phyloP scores from a whole-genome alignment of 2,888 invertebrate genomes.

The Eucera pruinosa region DNA sequence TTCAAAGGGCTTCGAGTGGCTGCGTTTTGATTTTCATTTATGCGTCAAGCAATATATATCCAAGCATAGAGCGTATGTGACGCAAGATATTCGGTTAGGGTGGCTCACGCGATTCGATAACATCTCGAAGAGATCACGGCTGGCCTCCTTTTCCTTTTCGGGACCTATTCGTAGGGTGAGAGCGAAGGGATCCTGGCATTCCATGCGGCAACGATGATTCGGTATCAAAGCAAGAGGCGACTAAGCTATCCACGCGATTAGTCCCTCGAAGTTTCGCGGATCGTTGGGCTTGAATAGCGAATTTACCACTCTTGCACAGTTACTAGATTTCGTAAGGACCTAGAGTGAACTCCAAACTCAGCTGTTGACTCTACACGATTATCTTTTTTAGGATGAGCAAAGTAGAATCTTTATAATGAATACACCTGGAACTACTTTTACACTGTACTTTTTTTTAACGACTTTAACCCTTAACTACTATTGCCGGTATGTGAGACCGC shows the following conservation, averaged over 20 bases:
- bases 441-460: too few relatives aligned
- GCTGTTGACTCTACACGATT: constrained; percentile 2
- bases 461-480: too few relatives aligned
- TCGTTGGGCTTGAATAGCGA: constrained; percentile 65
- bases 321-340: not conserved
- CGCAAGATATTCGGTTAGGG: constrained; percentile 35
- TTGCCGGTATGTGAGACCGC: too few relatives aligned
- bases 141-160: constrained; percentile 16
- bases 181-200: constrained; percentile 28
- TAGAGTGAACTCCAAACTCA: not conserved
- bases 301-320: constrained; percentile 30
- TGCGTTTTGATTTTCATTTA: constrained; percentile 37
- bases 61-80: constrained; percentile 23
- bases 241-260: constrained; percentile 69
- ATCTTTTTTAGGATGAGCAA: too few relatives aligned
- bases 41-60: constrained; percentile 5
- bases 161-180: constrained; percentile 19
- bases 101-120: constrained; percentile 30
- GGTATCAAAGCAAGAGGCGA: constrained; percentile 53
- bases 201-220: constrained; percentile 32
- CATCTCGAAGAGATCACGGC: constrained; percentile 35
- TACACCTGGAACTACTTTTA: too few relatives aligned
- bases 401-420: too few relatives aligned
- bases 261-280: constrained; percentile 70
- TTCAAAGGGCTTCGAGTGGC: constrained; percentile 3